These are phyloP conservation scores for Drosophila athabasca DNA, from an alignment of 1,140 invertebrate species.

Conservation along the genomic window DNA sequence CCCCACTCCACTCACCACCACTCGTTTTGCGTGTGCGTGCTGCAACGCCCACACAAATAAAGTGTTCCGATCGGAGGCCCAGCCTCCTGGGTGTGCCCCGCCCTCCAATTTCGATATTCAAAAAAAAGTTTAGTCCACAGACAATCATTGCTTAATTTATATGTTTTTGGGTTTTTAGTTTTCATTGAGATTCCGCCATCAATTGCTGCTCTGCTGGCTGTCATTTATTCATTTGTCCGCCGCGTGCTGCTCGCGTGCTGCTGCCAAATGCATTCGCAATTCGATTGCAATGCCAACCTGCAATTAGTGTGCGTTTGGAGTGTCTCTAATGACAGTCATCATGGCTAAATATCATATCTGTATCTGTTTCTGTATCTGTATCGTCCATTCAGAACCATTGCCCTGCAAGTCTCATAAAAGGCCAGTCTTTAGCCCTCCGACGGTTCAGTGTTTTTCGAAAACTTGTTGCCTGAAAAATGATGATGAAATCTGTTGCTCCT, in stretches of 20 bases:
- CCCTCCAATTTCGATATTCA: background rate
- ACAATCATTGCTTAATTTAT: constrained; percentile 65
- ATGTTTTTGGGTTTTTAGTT: constrained; percentile 46
- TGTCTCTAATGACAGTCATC: constrained; percentile 51
- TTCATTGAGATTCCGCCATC: constrained; percentile 60
- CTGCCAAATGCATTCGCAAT: constrained; percentile 46
- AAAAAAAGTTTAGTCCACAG: constrained; percentile 37
- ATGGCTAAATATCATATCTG: constrained; percentile 20
- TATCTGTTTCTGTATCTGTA: background rate
- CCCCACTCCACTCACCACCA: background rate
- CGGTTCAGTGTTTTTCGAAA: constrained; percentile 11
- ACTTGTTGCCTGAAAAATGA: constrained; percentile 1
- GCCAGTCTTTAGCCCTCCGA: background rate
- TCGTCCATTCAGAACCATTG: background rate
- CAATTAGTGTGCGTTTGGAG: constrained; percentile 49
- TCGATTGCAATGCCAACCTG: constrained; percentile 47
- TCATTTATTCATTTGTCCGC: constrained; percentile 57
- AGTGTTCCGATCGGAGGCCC: constrained; percentile 28
- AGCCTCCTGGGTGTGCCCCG: constrained; percentile 25
- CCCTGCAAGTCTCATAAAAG: constrained; percentile 36
- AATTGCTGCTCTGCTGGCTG: constrained; percentile 47
- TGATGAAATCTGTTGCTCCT: constrained; percentile 28
- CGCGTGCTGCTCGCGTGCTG: constrained; percentile 24
- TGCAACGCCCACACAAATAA: constrained; percentile 53
- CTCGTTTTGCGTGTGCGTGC: constrained; percentile 39